Base-by-base conservation (phyloP, 2,797 vertebrate species). In the Lemur catta region DNA sequence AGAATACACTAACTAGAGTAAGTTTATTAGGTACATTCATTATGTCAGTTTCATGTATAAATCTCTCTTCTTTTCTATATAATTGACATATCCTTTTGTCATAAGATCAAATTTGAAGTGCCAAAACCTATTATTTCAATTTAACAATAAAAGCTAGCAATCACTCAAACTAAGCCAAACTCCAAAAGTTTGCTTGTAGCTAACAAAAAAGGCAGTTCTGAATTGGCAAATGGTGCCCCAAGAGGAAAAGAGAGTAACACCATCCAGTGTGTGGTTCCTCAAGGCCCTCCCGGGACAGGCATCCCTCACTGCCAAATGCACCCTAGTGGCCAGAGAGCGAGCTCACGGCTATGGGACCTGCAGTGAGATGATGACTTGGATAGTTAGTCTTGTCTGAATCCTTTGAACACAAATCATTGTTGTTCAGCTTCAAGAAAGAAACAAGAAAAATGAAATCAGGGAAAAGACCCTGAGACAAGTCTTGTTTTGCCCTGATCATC, bases 121-220 rank as follows among this genome's bases (percentile, higher is more conserved):
- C 33, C 61, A 79, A 91, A 89, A 63, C 43, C 41, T 89, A 24
- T 67, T 48, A 84, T 61, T 89, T 91, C 35, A 57, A 89, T 11
- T 81, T n/a, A 90, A 71, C 30, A 71, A 28, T 63, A 85, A 92
- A 76, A 84, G 57, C 55, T 35, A 67, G 48, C 20, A 69, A 61
- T 43, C 50, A 82, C 18, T 1, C 24, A 33, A 50, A 55, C 18
- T 13, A 26, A 43, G 46, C 20, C n/a, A 33, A 15, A 20, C 28
- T 80, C 72, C 43, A 26, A 12, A 30, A 26, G 41, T 17, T 65
- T 59, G 48, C 41, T 55, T 10, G 28, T 2, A 15, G 74, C 59
- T n/a, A 22, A 55, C 6, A 85, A 30, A 78, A 79, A 35, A 26
- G 76, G 43, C 6, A 69, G 41, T 57, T 75, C 41, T 10, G 10